Evolutionary conservation across 2,113 vertebrate genomes (phyloP).

Genomic region (Hucho hucho): DNA sequence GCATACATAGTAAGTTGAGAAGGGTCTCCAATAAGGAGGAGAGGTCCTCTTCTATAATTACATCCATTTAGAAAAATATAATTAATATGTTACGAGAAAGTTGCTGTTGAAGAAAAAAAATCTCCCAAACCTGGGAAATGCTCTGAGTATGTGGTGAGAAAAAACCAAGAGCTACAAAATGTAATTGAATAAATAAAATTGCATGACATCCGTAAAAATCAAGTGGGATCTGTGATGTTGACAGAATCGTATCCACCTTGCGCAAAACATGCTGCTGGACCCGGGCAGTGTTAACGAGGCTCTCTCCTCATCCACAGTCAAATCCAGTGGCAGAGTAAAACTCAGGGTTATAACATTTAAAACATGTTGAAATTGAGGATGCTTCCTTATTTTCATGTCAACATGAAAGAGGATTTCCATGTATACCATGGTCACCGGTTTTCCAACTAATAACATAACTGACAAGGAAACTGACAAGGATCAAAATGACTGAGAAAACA

Average conservation of each 20-base stretch:
- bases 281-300: constrained; percentile 62
- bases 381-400: constrained; percentile 37
- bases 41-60: constrained; percentile 44
- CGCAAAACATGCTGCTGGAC: constrained; percentile 57
- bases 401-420: constrained; percentile 46
- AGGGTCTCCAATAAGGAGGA: constrained; percentile 49
- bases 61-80: constrained; percentile 70
- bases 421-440: constrained; percentile 44
- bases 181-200: constrained; percentile 72
- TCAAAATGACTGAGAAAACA: constrained; percentile 50
- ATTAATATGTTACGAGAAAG: constrained; percentile 40
- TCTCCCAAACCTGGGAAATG: constrained; percentile 51
- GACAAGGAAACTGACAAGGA: no score
- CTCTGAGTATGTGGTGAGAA: constrained; percentile 54
- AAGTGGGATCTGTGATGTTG: constrained; percentile 52
- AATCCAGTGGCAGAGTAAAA: constrained; percentile 44
- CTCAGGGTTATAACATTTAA: no score
- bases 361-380: constrained; percentile 29
- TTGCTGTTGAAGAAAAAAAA: constrained; percentile 55
- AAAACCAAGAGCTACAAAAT: constrained; percentile 50
- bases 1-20: constrained; percentile 67
- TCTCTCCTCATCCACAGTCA: constrained; percentile 33
- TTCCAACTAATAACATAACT: constrained; percentile 40
- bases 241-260: constrained; percentile 51
- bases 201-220: constrained; percentile 62